Conservation (phyloP, 2,888 invertebrate genomes). For the Siphonodentalium dalli region DNA sequence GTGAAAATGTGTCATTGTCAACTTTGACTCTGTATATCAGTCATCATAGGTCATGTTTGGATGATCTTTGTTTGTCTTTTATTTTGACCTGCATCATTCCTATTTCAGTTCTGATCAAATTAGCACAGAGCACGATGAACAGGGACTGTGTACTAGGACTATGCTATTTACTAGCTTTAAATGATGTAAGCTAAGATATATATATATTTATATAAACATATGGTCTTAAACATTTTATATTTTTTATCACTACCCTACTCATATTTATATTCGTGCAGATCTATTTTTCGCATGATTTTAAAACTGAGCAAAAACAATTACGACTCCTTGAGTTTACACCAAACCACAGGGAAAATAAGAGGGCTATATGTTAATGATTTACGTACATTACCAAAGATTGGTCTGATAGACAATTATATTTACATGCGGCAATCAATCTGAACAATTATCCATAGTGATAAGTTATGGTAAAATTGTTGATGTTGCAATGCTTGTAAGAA, state of each 20-base stretch:
- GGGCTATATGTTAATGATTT: no score
- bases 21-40: background rate
- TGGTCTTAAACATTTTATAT: background rate
- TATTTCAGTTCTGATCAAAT: constrained; percentile 66
- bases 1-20: background rate
- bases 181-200: constrained; percentile 42
- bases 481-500: no score
- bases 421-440: no score
- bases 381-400: no score
- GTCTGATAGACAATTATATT: no score
- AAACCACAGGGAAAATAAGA: no score
- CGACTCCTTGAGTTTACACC: no score
- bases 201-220: background rate
- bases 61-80: background rate
- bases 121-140: constrained; percentile 67
- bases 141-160: constrained; percentile 69
- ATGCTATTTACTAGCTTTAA: constrained; percentile 68
- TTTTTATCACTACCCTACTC: no score
- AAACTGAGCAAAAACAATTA: background rate
- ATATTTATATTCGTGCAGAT: no score
- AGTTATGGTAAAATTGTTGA: no score
- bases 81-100: background rate
- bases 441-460: no score
- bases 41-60: no score
- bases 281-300: background rate